Evolutionary conservation across 2,888 invertebrate species (phyloP).

Genomic region (Drosophila pseudotakahashii): DNA sequence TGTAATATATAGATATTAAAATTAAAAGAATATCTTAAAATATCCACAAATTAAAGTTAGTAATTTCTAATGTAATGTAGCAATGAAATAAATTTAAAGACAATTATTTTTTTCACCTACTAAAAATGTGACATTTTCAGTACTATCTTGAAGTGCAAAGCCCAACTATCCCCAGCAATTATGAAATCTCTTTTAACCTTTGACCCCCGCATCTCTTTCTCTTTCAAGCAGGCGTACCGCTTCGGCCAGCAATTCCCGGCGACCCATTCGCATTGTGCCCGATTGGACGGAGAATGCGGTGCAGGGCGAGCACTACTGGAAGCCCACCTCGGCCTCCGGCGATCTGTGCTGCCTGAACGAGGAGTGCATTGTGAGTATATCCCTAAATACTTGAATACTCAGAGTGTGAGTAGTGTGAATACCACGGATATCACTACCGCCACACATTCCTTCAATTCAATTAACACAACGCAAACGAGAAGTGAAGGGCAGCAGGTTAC

Average conservation of each 20-base stretch:
- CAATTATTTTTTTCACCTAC: too few relatives aligned
- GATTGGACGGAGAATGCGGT: slow-evolving; percentile 95
- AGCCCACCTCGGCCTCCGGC: slow-evolving; percentile 94
- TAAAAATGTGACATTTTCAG: too few relatives aligned
- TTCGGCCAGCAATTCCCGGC: slow-evolving; percentile 83
- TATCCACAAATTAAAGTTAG: too few relatives aligned
- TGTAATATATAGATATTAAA: too few relatives aligned
- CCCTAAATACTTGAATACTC: not conserved
- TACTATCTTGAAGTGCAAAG: too few relatives aligned
- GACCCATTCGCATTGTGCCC: slow-evolving; percentile 91
- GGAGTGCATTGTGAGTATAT: slow-evolving; percentile 88
- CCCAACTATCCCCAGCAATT: not conserved
- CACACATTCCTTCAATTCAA: slow-evolving; percentile 61
- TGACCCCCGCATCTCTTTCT: too few relatives aligned
- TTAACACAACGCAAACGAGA: slow-evolving; percentile 46
- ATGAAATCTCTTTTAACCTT: not conserved
- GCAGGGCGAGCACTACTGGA: slow-evolving; percentile 97
- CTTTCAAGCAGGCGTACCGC: slow-evolving; percentile 84
- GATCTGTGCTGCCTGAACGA: slow-evolving; percentile 97
- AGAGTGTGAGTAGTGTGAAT: not conserved
- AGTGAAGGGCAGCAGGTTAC: slow-evolving; percentile 44
- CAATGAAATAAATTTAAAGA: too few relatives aligned
- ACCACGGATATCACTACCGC: not conserved
- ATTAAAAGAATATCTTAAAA: too few relatives aligned
- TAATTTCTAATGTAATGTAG: too few relatives aligned